Percentiles rank a stretch among this genome's conserved stretches.
These are phyloP conservation scores for Anguilla rostrata DNA, from an alignment of 2,113 vertebrate genomes.

Conservation along the genomic window DNA sequence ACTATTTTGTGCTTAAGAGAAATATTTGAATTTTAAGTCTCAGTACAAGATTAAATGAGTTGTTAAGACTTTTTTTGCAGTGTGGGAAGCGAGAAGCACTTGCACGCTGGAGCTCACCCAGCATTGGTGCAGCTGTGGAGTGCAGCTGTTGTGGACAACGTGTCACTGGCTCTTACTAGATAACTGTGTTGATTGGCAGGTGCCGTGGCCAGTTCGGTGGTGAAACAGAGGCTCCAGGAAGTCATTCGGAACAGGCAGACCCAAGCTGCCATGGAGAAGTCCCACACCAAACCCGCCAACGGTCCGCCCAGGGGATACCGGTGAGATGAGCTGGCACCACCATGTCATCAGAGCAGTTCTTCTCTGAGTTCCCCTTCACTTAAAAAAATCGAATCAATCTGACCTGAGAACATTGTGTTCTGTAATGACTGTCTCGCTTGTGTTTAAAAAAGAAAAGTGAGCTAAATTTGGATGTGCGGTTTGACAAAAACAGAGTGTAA, in stretches of 20 bases:
- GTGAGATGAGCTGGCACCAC: constrained; percentile 34
- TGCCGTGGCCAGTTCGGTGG: constrained; percentile 87
- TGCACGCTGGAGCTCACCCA: too few species aligned
- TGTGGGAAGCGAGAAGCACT: too few species aligned
- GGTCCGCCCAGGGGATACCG: constrained; percentile 65
- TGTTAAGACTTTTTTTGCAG: too few species aligned
- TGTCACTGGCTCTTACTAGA: not conserved
- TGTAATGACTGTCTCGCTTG: too few species aligned
- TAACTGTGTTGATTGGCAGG: constrained; percentile 62
- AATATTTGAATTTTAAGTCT: too few species aligned
- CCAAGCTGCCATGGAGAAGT: constrained; percentile 79
- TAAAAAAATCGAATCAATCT: not conserved
- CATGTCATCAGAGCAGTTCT: not conserved
- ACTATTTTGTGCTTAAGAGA: too few species aligned
- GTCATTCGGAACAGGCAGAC: constrained; percentile 87
- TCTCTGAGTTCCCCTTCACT: not conserved
- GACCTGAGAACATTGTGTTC: not conserved
- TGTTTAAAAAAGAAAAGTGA: too few species aligned
- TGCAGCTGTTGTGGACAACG: too few species aligned
- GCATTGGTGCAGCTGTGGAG: too few species aligned
- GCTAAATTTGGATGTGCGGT: not conserved
- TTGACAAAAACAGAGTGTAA: not conserved
- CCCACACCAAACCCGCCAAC: constrained; percentile 58
- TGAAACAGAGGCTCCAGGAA: constrained; percentile 86
- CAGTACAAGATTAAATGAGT: too few species aligned